Percentiles rank a stretch among this genome's conserved stretches.
Evolutionary conservation across 2,888 invertebrate genomes (phyloP).

Genomic region (Thelaira solivaga): DNA sequence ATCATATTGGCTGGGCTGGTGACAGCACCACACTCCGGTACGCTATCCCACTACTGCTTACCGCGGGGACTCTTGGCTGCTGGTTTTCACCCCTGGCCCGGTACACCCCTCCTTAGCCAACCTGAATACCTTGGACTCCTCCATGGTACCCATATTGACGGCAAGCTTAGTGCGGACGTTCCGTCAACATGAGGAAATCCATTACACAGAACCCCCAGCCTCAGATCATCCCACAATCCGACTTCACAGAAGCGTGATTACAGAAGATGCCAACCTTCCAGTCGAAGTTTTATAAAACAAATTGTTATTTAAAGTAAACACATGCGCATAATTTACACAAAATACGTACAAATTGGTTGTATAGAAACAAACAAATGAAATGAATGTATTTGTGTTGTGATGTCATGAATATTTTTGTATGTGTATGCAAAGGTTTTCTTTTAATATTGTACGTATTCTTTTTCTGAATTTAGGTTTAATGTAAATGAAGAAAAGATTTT

Average conservation of each 20-base stretch:
- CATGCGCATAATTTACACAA: too few relatives aligned
- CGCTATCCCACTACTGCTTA: slow-evolving; percentile 99
- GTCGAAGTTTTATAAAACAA: too few relatives aligned
- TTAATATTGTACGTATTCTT: too few relatives aligned
- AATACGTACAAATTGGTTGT: too few relatives aligned
- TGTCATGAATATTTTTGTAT: too few relatives aligned
- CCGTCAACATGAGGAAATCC: slow-evolving; percentile 86
- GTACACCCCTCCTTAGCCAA: slow-evolving; percentile 97
- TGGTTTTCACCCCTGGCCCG: slow-evolving; percentile 99
- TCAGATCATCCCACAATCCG: slow-evolving; percentile 88
- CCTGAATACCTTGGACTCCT: slow-evolving; percentile 91
- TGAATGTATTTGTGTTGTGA: too few relatives aligned
- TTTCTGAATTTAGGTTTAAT: too few relatives aligned
- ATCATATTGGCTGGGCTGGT: too few relatives aligned
- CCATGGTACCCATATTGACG: slow-evolving; percentile 95
- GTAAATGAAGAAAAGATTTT: too few relatives aligned
- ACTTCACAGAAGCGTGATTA: slow-evolving; percentile 98
- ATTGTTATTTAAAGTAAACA: too few relatives aligned
- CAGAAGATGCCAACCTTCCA: slow-evolving; percentile 98
- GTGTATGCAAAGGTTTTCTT: too few relatives aligned
- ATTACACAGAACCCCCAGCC: slow-evolving; percentile 85
- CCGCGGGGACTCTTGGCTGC: slow-evolving; percentile 99
- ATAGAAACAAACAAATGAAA: too few relatives aligned
- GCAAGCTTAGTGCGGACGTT: slow-evolving; percentile 97
- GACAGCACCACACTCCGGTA: slow-evolving; percentile 97